These are phyloP conservation scores for Aphidius colemani DNA, from an alignment of 2,888 invertebrate genomes.

Conservation along the genomic window DNA sequence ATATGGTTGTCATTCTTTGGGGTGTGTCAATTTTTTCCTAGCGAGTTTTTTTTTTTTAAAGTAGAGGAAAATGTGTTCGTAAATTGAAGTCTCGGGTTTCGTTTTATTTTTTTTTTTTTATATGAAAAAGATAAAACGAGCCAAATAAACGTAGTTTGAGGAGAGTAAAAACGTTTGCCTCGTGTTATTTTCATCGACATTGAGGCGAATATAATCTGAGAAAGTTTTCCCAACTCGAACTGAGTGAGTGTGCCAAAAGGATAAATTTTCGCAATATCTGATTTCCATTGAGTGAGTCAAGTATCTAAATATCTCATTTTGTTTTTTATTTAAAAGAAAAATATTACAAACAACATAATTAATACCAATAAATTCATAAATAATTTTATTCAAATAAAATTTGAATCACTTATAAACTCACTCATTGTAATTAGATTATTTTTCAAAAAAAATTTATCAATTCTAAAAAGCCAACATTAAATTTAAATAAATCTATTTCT, in stretches of 20 bases:
- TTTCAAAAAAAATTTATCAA: too few species aligned
- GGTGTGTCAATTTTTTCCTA: constrained; percentile 43
- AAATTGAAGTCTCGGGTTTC: constrained; percentile 23
- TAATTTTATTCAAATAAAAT: too few species aligned
- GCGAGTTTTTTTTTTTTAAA: constrained; percentile 9
- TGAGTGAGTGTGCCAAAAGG: neutral
- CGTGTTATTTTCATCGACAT: constrained; percentile 24
- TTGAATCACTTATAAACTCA: too few species aligned
- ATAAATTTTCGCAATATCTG: neutral
- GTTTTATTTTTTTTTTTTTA: neutral
- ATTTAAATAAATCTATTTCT: too few species aligned
- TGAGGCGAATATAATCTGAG: constrained; percentile 21
- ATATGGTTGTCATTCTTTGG: constrained; percentile 47
- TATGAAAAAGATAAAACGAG: constrained; percentile 15
- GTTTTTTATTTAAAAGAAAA: too few species aligned
- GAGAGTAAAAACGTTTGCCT: constrained; percentile 17
- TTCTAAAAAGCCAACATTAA: too few species aligned
- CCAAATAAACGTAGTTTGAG: neutral
- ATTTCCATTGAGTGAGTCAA: too few species aligned
- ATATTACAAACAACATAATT: too few species aligned
- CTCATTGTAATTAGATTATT: too few species aligned
- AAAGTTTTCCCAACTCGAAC: neutral
- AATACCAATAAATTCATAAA: too few species aligned
- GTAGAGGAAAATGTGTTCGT: constrained; percentile 16
- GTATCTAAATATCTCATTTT: too few species aligned